phyloP scores from a whole-genome alignment of 1,140 invertebrate genomes.

The Trichonephila inaurata region DNA sequence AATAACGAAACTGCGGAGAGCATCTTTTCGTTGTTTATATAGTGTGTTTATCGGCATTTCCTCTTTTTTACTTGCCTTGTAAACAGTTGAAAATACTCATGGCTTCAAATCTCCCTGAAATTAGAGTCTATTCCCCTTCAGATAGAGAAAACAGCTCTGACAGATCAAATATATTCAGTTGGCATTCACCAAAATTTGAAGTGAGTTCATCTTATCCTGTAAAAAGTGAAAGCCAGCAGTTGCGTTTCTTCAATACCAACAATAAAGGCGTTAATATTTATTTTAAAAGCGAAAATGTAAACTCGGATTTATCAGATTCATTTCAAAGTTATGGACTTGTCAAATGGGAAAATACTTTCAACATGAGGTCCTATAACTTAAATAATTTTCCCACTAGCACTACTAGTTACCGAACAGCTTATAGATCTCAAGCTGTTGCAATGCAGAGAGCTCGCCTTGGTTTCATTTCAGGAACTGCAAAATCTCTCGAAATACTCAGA shows the following conservation, averaged over 20 bases:
- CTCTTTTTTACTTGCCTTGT: too few relatives aligned
- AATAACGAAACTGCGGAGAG: too few relatives aligned
- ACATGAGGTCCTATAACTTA: constrained; percentile 76
- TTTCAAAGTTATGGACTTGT: constrained; percentile 55
- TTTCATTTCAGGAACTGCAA: constrained; percentile 83
- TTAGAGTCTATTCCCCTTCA: constrained; percentile 77
- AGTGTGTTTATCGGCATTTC: too few relatives aligned
- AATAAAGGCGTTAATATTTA: constrained; percentile 52
- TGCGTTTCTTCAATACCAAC: constrained; percentile 52
- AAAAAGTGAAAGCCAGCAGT: constrained; percentile 55
- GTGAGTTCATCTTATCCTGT: constrained; percentile 37
- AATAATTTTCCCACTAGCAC: constrained; percentile 75
- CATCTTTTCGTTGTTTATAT: too few relatives aligned
- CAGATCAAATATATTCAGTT: constrained; percentile 53
- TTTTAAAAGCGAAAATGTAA: constrained; percentile 61
- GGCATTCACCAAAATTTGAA: constrained; percentile 71
- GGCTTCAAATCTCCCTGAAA: constrained; percentile 75
- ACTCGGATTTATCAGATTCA: constrained; percentile 54
- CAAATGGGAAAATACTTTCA: constrained; percentile 75
- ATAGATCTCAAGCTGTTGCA: constrained; percentile 76
- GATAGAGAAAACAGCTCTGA: constrained; percentile 67
- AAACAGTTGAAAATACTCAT: background rate
- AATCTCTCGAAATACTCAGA: constrained; percentile 87
- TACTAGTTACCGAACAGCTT: constrained; percentile 70
- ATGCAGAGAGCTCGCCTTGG: constrained; percentile 73